Evolutionary conservation across 2,113 vertebrate species (phyloP).

Genomic region (Odontophorus gujanensis): DNA sequence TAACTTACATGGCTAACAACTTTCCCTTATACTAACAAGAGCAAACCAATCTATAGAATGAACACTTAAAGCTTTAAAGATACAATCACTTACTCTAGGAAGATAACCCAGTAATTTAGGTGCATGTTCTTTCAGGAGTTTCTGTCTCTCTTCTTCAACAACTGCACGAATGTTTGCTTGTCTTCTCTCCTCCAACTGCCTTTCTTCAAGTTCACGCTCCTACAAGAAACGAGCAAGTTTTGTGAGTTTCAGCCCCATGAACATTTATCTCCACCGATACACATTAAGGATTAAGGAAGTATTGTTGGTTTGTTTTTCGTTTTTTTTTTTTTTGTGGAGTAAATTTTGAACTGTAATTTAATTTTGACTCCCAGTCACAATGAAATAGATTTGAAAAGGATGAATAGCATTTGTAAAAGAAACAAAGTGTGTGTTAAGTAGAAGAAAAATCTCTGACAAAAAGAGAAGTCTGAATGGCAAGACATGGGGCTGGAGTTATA

Average conservation of each 20-base stretch:
- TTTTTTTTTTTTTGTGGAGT: not conserved
- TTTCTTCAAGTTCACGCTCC: conserved; percentile 86
- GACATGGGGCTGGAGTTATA: not conserved
- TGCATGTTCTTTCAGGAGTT: conserved; percentile 89
- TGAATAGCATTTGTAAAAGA: not conserved
- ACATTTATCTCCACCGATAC: not conserved
- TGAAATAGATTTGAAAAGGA: not conserved
- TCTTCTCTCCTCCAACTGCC: conserved; percentile 77
- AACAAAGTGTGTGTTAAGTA: not conserved
- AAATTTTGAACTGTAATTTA: not conserved
- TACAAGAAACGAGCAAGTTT: conserved; percentile 43
- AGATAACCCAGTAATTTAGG: conserved; percentile 89
- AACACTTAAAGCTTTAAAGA: not conserved
- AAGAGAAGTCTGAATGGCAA: not conserved
- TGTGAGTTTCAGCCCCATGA: not conserved
- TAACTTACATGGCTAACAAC: not conserved
- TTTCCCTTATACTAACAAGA: not conserved
- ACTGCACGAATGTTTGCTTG: conserved; percentile 80
- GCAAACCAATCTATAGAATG: not conserved
- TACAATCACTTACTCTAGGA: conserved; percentile 83
- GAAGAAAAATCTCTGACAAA: not conserved
- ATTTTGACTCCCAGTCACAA: not conserved
- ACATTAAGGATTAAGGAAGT: not conserved
- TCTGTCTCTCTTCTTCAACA: conserved; percentile 92
- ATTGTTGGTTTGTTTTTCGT: no score